phyloP scores from a whole-genome alignment of 1,140 invertebrate genomes.

The Phocides pigmalion region DNA sequence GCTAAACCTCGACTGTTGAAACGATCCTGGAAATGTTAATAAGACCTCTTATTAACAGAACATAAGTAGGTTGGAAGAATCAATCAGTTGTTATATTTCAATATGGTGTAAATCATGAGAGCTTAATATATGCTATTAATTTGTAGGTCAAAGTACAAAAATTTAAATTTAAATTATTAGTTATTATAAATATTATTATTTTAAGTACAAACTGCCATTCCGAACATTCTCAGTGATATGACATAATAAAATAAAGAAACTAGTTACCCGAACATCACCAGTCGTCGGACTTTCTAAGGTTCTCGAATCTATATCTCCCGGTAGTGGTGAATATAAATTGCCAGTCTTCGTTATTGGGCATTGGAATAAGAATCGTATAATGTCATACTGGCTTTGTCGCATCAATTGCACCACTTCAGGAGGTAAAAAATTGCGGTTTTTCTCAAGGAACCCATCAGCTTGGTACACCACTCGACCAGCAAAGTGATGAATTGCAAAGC shows the following conservation, averaged over 20 bases:
- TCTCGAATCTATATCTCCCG: slow-evolving; percentile 81
- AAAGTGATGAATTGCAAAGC: slow-evolving; percentile 90
- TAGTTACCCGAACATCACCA: slow-evolving; percentile 65
- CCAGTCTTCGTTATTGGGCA: slow-evolving; percentile 93
- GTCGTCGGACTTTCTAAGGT: slow-evolving; percentile 71
- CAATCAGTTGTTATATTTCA: too few relatives aligned
- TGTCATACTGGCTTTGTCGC: slow-evolving; percentile 88
- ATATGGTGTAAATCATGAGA: too few relatives aligned
- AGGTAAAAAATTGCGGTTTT: slow-evolving; percentile 93
- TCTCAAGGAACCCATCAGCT: slow-evolving; percentile 91
- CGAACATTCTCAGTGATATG: too few relatives aligned
- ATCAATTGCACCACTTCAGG: slow-evolving; percentile 91
- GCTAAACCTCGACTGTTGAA: slow-evolving; percentile 87
- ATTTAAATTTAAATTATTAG: too few relatives aligned
- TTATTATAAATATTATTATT: too few relatives aligned
- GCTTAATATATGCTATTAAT: too few relatives aligned
- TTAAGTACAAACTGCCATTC: too few relatives aligned
- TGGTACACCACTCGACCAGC: slow-evolving; percentile 92
- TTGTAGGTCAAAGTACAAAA: too few relatives aligned
- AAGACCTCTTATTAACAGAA: too few relatives aligned
- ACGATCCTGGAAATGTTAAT: slow-evolving; percentile 56
- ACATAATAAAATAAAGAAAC: background rate
- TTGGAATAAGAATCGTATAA: slow-evolving; percentile 91
- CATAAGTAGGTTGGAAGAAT: too few relatives aligned
- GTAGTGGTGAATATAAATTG: slow-evolving; percentile 87